These are phyloP conservation scores for Tachuris rubrigastra DNA, from an alignment of 2,113 vertebrate species.

Conservation along the genomic window DNA sequence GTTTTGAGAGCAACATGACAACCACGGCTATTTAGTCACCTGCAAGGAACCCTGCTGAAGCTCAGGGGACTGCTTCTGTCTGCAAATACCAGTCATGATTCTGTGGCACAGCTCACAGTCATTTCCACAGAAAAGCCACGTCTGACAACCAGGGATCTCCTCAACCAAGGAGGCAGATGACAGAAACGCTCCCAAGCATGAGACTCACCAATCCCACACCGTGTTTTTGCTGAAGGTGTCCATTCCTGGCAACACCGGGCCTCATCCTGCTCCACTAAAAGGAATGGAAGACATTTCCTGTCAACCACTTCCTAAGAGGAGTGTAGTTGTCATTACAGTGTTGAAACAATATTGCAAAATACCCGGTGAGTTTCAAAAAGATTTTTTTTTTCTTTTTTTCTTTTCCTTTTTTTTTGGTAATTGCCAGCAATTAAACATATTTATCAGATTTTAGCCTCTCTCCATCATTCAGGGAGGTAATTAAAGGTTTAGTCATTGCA, in stretches of 20 bases:
- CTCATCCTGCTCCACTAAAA: background rate
- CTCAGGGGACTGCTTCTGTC: background rate
- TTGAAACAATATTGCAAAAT: slow-evolving; percentile 45
- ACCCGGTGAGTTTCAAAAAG: background rate
- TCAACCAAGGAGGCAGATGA: background rate
- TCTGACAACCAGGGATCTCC: background rate
- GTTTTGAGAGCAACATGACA: background rate
- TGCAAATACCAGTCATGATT: accelerated
- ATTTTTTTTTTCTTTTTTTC: background rate
- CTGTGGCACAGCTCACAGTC: background rate
- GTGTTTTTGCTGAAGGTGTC: background rate
- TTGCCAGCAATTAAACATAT: slow-evolving; percentile 50
- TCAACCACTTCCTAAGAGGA: background rate
- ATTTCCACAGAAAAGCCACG: background rate
- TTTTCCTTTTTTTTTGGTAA: slow-evolving; percentile 19
- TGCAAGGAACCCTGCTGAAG: background rate
- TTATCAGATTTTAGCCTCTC: slow-evolving; percentile 57
- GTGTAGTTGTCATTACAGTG: background rate
- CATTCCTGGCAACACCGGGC: background rate
- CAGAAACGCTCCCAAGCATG: background rate
- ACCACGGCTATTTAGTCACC: background rate
- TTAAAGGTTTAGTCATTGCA: slow-evolving; percentile 62
- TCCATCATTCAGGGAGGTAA: slow-evolving; percentile 39
- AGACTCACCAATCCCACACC: background rate
- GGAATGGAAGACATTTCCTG: slow-evolving; percentile 4